phyloP scores from a whole-genome alignment of 1,140 invertebrate species.

The Diabrotica virgifera region DNA sequence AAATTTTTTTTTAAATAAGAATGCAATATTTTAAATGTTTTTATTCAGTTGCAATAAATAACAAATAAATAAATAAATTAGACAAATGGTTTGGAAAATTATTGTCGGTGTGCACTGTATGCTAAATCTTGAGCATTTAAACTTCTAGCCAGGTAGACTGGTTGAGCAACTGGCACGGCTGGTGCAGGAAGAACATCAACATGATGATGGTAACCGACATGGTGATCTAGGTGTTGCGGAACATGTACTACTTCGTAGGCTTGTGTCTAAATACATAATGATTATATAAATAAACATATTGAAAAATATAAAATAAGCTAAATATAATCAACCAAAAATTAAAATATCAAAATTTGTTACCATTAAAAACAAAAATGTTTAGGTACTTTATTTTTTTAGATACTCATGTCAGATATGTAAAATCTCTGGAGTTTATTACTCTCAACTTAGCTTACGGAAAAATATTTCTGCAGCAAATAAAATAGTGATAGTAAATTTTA shows the following conservation, averaged over 20 bases:
- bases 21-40: background rate
- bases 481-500: too few species aligned
- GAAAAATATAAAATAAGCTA: too few species aligned
- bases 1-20: too few species aligned
- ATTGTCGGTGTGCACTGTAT: background rate
- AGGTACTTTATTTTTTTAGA: too few species aligned
- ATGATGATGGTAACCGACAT: constrained; percentile 45
- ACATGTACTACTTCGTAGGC: constrained; percentile 79
- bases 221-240: constrained; percentile 62
- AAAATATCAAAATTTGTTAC: too few species aligned
- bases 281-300: too few species aligned
- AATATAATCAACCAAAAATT: too few species aligned
- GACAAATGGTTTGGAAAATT: background rate
- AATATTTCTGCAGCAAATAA: too few species aligned
- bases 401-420: too few species aligned
- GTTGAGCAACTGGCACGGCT: constrained; percentile 5
- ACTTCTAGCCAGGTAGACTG: constrained; percentile 3
- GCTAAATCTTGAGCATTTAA: constrained; percentile 5
- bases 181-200: constrained; percentile 10
- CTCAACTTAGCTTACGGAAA: too few species aligned
- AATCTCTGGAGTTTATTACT: too few species aligned
- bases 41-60: background rate
- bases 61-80: constrained; percentile 5
- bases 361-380: too few species aligned
- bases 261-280: background rate